These are phyloP conservation scores for Hylaeus volcanicus DNA, from an alignment of 1,140 invertebrate species.

Conservation along the genomic window DNA sequence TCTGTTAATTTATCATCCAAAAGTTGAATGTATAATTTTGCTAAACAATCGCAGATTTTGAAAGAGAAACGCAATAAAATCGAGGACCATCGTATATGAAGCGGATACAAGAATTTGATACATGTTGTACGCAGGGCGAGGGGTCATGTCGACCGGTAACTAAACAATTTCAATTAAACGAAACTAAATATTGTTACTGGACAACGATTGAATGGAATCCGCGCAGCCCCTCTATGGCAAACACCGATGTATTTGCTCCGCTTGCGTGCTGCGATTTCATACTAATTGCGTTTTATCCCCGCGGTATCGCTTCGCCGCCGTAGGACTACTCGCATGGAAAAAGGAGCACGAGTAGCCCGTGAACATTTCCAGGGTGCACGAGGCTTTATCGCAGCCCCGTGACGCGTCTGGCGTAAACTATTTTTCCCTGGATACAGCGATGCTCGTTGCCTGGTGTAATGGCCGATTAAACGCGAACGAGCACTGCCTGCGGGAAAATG, in stretches of 20 bases:
- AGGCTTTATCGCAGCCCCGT: conserved; percentile 50
- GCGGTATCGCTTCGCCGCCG: background rate
- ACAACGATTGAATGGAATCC: background rate
- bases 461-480: conserved; percentile 42
- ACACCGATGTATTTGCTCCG: background rate
- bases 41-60: no score
- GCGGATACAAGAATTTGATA: no score
- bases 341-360: conserved; percentile 12
- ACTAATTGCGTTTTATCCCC: conserved; percentile 14
- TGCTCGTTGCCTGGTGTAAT: conserved; percentile 35
- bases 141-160: background rate
- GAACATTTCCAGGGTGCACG: conserved; percentile 28
- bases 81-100: no score
- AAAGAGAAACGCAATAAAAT: no score
- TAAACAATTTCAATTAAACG: conserved; percentile 2
- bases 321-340: background rate
- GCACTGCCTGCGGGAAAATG: background rate
- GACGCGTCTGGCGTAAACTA: conserved; percentile 48
- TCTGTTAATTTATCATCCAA: no score
- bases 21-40: no score
- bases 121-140: no score
- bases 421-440: conserved; percentile 35
- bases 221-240: background rate
- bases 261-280: background rate
- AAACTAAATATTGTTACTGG: background rate